Evolutionary conservation across 2,113 vertebrate genomes (phyloP).

Genomic region (Dryoscopus gambensis): DNA sequence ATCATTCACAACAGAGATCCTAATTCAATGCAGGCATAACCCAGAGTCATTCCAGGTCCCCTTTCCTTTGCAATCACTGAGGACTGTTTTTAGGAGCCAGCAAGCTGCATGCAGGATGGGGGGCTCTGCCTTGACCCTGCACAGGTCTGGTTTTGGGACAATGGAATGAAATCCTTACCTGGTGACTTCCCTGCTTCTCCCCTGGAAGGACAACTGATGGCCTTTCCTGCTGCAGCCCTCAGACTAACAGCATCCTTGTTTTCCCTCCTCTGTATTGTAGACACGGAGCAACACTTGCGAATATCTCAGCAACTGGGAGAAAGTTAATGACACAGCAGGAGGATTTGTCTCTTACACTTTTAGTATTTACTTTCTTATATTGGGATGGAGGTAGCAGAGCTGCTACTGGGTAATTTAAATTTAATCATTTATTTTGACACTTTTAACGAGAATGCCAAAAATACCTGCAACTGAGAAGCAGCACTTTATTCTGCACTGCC

Average conservation of each 20-base stretch:
- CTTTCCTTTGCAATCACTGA: neutral
- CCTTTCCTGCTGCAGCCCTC: neutral
- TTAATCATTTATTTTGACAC: constrained; percentile 55
- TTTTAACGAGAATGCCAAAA: constrained; percentile 19
- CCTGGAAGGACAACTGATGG: neutral
- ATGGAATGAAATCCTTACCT: neutral
- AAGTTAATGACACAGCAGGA: constrained; percentile 12
- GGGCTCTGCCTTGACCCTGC: fast-evolving
- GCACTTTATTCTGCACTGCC: neutral
- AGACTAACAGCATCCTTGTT: neutral
- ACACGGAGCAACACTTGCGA: neutral
- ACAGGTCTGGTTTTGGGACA: neutral
- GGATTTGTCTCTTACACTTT: neutral
- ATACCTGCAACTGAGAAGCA: neutral
- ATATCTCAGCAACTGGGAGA: neutral
- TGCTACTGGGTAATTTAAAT: neutral
- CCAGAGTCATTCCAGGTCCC: neutral
- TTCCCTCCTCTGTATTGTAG: neutral
- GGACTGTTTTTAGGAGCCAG: neutral
- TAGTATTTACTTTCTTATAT: neutral
- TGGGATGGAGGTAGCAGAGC: neutral
- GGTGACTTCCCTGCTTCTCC: neutral
- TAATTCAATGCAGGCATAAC: neutral
- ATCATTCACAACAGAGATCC: neutral
- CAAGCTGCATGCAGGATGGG: fast-evolving